phyloP scores from a whole-genome alignment of 2,888 invertebrate species.

The Synergus itoensis region DNA sequence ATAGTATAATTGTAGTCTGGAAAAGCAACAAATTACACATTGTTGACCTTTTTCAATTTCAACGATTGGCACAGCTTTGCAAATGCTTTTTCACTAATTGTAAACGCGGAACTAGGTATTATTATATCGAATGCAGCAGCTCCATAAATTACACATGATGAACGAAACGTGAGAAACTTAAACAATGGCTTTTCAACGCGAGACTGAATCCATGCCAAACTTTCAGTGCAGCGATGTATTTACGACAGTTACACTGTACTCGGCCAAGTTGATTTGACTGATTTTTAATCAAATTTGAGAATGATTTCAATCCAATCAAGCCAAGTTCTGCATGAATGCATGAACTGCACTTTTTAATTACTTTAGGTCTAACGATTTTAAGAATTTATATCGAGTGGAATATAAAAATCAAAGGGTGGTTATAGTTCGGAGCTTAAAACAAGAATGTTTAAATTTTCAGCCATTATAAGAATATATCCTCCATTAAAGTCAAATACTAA shows the following conservation, averaged over 20 bases:
- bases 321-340: too few species aligned
- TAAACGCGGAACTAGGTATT: background rate
- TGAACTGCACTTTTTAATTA: too few species aligned
- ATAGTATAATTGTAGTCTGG: background rate
- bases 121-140: conserved; percentile 20
- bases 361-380: too few species aligned
- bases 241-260: conserved; percentile 9
- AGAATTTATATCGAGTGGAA: too few species aligned
- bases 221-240: background rate
- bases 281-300: background rate
- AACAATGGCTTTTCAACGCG: conserved; percentile 19
- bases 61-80: background rate
- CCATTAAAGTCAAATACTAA: background rate
- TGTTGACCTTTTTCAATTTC: conserved; percentile 13
- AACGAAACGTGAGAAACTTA: conserved; percentile 25
- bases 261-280: background rate
- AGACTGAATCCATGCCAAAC: background rate
- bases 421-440: too few species aligned
- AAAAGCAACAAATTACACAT: conserved; percentile 14
- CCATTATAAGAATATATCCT: too few species aligned
- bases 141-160: conserved; percentile 30
- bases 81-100: conserved; percentile 25
- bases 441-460: too few species aligned
- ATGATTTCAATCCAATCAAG: too few species aligned
- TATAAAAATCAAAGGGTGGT: too few species aligned